These are phyloP conservation scores for Pseudochirops corinnae DNA, from an alignment of 2,797 vertebrate genomes.

Conservation along the genomic window DNA sequence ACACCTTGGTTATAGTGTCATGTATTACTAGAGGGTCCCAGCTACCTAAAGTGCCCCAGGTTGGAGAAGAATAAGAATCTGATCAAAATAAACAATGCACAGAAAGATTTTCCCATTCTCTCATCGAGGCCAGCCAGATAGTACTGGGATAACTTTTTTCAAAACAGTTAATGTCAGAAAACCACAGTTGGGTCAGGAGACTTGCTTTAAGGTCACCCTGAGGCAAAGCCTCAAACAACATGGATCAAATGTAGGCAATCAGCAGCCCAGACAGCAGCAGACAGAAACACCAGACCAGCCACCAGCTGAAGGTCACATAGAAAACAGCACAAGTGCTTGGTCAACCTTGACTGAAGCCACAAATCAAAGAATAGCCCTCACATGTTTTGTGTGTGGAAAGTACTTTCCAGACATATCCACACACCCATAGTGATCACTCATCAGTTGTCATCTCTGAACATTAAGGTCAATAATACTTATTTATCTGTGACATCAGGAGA, in stretches of 20 bases:
- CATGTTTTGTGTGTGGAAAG: neutral
- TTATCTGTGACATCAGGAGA: neutral
- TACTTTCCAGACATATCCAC: neutral
- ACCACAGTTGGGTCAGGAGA: neutral
- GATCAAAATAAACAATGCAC: neutral
- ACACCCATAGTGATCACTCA: neutral
- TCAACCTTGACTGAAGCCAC: neutral
- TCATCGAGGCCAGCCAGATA: neutral
- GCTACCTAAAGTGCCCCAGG: neutral
- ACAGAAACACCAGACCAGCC: neutral
- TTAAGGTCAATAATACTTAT: neutral
- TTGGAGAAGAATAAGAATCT: neutral
- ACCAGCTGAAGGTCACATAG: neutral
- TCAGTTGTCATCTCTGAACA: neutral
- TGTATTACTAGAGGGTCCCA: neutral
- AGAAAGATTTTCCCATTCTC: neutral
- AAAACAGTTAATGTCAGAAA: neutral
- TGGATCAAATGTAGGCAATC: neutral
- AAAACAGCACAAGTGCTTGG: neutral
- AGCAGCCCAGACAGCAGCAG: neutral
- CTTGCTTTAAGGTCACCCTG: neutral
- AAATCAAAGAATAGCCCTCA: neutral
- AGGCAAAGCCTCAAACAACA: neutral
- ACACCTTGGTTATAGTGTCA: neutral
- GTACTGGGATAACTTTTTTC: neutral